These are phyloP conservation scores for Charadrius vociferus DNA, from an alignment of 2,113 vertebrate genomes.

Conservation along the genomic window DNA sequence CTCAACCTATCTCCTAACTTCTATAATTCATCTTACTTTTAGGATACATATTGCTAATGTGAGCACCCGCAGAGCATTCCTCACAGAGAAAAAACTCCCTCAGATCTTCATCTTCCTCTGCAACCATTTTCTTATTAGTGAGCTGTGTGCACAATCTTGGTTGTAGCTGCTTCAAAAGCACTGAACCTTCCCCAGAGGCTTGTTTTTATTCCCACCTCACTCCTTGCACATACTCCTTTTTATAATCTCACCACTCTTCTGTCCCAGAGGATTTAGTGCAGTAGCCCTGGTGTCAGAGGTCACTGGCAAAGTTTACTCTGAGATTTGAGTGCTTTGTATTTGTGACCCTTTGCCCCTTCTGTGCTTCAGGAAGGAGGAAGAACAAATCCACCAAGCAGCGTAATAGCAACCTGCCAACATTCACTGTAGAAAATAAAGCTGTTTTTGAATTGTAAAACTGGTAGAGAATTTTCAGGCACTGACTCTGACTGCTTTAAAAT, in stretches of 20 bases:
- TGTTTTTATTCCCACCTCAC: neutral
- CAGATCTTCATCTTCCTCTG: neutral
- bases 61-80: neutral
- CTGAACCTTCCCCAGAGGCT: neutral
- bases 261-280: neutral
- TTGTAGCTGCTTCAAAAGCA: neutral
- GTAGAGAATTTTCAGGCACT: conserved; percentile 12
- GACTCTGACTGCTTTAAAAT: neutral
- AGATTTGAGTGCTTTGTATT: neutral
- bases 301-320: neutral
- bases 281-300: neutral
- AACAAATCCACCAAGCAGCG: neutral
- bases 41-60: neutral
- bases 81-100: neutral
- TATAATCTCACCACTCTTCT: neutral
- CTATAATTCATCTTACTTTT: neutral
- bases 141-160: neutral
- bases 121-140: neutral
- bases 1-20: neutral
- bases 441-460: conserved; percentile 31
- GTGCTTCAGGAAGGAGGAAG: neutral
- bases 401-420: conserved; percentile 3
- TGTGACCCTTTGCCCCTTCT: neutral
- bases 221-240: neutral
- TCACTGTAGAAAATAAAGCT: neutral